Evolutionary conservation across 2,888 invertebrate species (phyloP), one percentile per base, ranked within the genome.

Genomic region (Thyatira batis): DNA sequence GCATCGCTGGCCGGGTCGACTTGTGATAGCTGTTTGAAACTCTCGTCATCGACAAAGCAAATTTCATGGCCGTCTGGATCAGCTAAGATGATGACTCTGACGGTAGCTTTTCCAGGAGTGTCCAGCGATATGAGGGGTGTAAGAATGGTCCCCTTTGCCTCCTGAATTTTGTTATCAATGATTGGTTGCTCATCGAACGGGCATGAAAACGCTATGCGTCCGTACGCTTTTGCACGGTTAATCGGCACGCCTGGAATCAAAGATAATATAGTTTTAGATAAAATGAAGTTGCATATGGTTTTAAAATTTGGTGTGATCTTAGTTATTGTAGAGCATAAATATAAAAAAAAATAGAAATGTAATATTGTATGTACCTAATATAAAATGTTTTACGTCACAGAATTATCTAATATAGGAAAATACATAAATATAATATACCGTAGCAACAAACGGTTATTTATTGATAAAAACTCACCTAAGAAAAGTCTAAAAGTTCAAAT

Each of bases 31-130:
- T 98, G 93, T 5, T 95, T 90, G 91, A 98, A 99, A 33, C 96
- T 98, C 91, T 98, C 98, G 72, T 98, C 98, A 61, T 98, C 99
- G 4, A 99, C 99, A 86, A 99, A 99, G 87, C 99, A 99, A 63
- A 99, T 99, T 93, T 99, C 99, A 84, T 99, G 99, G 0, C 95
- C 97, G 88, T 99, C 98, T 0, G 99, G 99, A 92, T 99, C 99
- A 1, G 97, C 98, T 2, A 99, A 91, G 73, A 99, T 99, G 54
- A 99, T 97, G 28, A 99, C 99, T 61, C 97, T 93, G 0, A 99
- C 99, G 0, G 97, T 97, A 0, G 98, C 98, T 85, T 99, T 99
- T 46, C 98, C 99, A 0, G 99, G 99, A 0, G 99, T 99, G 76
- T 98, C 98, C 61, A 99, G 89, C n/a, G 96, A 96, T 52, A 98